Conservation (phyloP, 2,113 vertebrate species). For the Heliornis fulica region DNA sequence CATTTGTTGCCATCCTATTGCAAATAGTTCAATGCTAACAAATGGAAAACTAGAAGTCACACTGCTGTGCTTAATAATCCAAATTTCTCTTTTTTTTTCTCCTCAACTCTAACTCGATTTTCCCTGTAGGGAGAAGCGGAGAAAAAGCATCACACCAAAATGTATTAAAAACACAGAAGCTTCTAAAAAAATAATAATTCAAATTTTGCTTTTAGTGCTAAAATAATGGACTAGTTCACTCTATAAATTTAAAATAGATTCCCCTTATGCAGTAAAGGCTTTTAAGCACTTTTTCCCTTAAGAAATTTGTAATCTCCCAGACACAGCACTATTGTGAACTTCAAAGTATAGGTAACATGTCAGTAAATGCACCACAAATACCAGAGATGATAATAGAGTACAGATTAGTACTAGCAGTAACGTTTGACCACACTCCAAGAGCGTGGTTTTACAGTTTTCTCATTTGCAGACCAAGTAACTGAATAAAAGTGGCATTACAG, state of each 20-base stretch:
- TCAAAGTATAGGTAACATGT: neutral
- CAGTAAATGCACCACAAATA: neutral
- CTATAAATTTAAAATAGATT: neutral
- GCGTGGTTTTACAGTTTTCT: neutral
- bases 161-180: neutral
- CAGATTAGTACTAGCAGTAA: neutral
- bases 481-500: neutral
- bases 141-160: neutral
- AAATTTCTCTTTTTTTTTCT: neutral
- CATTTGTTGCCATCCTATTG: conserved; percentile 23
- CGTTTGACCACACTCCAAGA: neutral
- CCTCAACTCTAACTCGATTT: neutral
- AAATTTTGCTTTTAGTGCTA: neutral
- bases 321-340: neutral
- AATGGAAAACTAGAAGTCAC: neutral
- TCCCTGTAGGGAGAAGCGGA: neutral
- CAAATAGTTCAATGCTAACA: neutral
- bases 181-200: neutral
- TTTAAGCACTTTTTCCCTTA: neutral
- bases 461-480: neutral
- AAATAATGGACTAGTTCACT: neutral
- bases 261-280: neutral
- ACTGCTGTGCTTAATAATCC: neutral
- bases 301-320: neutral
- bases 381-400: neutral